Conservation (phyloP, 2,888 invertebrate genomes). For the Macrophya annulata region DNA sequence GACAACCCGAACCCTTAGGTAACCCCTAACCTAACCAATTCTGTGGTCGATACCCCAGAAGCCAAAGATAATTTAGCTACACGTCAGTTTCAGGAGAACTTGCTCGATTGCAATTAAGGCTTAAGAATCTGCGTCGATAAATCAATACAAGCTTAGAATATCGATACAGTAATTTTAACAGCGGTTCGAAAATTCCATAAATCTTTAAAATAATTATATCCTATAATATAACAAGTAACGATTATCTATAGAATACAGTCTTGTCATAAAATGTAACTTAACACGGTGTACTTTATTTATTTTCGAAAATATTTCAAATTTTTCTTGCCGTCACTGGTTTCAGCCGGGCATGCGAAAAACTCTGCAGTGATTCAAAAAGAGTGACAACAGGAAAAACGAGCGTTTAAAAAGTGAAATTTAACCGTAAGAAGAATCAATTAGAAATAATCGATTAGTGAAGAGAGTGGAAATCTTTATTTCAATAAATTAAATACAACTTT, state of each 20-base stretch:
- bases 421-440: neutral
- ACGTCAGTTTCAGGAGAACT: slow-evolving; percentile 14
- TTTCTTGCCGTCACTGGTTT: neutral
- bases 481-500: slow-evolving; percentile 6
- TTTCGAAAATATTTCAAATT: neutral
- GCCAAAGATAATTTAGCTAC: slow-evolving; percentile 41
- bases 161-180: neutral
- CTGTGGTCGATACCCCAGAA: neutral
- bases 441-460: neutral
- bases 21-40: slow-evolving; percentile 20
- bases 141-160: neutral
- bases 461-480: neutral
- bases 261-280: neutral
- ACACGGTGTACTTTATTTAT: neutral
- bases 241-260: neutral
- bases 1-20: neutral
- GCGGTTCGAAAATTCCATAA: neutral
- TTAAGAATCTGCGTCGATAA: neutral
- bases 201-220: neutral
- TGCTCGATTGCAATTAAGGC: slow-evolving; percentile 2
- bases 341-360: too few relatives aligned
- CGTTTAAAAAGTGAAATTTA: neutral
- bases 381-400: neutral
- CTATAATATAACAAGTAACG: neutral
- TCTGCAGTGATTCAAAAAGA: neutral